A percentile compares a stretch with the other conserved stretches of the same genome.
Evolutionary conservation across 2,888 invertebrate species (phyloP).

Genomic region (Phaedon cochleariae): DNA sequence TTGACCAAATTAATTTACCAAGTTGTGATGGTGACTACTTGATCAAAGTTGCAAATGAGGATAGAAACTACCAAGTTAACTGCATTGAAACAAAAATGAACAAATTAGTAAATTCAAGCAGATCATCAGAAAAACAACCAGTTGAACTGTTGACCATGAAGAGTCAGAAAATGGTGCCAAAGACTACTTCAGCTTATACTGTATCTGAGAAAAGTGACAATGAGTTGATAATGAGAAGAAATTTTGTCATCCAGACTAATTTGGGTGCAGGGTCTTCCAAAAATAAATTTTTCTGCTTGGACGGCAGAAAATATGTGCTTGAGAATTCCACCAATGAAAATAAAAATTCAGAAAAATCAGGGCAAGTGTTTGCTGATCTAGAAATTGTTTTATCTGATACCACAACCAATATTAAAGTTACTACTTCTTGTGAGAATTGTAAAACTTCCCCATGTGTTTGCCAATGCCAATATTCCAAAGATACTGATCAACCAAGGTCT

Average conservation of each 20-base stretch:
- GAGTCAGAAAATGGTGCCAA: slow-evolving; percentile 33
- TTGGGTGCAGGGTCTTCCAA: slow-evolving; percentile 20
- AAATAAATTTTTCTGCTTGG: slow-evolving; percentile 33
- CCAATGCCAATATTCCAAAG: background rate
- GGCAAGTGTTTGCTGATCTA: slow-evolving; percentile 42
- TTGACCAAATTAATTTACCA: slow-evolving; percentile 51
- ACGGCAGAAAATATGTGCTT: slow-evolving; percentile 40
- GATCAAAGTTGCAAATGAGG: slow-evolving; percentile 62
- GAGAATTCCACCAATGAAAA: slow-evolving; percentile 15
- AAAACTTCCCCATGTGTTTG: slow-evolving; percentile 37
- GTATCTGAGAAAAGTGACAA: slow-evolving; percentile 26
- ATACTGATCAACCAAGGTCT: background rate
- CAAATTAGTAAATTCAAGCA: slow-evolving; percentile 66
- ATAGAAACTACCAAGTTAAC: slow-evolving; percentile 65
- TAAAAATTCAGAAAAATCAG: slow-evolving; percentile 1
- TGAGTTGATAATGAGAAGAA: slow-evolving; percentile 29
- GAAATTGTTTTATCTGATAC: slow-evolving; percentile 43
- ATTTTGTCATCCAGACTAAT: slow-evolving; percentile 49
- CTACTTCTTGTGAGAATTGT: slow-evolving; percentile 38
- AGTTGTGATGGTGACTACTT: slow-evolving; percentile 48
- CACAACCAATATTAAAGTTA: slow-evolving; percentile 47
- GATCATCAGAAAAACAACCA: slow-evolving; percentile 52
- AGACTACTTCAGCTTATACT: slow-evolving; percentile 53
- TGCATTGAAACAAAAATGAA: slow-evolving; percentile 69
- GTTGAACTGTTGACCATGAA: background rate